Base-by-base conservation (phyloP, 2,113 vertebrate species). In the Neomonachus schauinslandi region DNA sequence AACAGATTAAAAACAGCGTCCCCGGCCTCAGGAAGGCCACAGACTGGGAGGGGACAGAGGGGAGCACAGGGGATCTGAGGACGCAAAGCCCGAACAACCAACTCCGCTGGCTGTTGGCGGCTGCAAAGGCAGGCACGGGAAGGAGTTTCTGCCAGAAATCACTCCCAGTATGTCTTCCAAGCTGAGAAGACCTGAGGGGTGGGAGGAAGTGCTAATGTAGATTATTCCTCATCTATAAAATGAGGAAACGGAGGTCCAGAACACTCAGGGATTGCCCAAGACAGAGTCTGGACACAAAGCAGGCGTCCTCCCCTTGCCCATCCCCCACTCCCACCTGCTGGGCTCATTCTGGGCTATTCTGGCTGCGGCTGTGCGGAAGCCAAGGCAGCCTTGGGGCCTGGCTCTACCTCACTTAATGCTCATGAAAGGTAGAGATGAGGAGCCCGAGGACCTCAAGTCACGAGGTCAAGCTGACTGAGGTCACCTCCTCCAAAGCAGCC, bases 191-290 rank as follows among this genome's bases (percentile, higher is more conserved):
- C 28, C 69, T 7, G 21, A 76, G 39, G 10, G 7, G 28, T 33
- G 8, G 15, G 42, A n/a, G 61, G 42, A 53, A 53, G n/a, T 0
- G 0, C 12, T 9, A 9, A 24, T 14, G 2, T 7, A 14, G 42
- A 18, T 18, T 61, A 18, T 6, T 79, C 84, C 42, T 67, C 65
- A 42, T n/a, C 55, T 55, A 69, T 16, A 76, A 85, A 53, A 87
- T 33, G 36, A 63, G 77, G 5, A 96, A 63, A 33, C 6, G 28
- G 1, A 72, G 61, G 72, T n/a, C 39, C 26, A 82, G 77, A 74
- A 65, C 63, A 18, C 46, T 42, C 33, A 69, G 42, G 4, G 59
- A 76, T 61, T 33, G 39, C 42, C 42, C n/a, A n/a, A 79, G 74
- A 57, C 2, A n/a, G 13, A 24, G 18, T 8, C 19, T 7, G 1